Evolutionary conservation across 2,797 vertebrate genomes (phyloP).

Genomic region (Lacerta agilis): DNA sequence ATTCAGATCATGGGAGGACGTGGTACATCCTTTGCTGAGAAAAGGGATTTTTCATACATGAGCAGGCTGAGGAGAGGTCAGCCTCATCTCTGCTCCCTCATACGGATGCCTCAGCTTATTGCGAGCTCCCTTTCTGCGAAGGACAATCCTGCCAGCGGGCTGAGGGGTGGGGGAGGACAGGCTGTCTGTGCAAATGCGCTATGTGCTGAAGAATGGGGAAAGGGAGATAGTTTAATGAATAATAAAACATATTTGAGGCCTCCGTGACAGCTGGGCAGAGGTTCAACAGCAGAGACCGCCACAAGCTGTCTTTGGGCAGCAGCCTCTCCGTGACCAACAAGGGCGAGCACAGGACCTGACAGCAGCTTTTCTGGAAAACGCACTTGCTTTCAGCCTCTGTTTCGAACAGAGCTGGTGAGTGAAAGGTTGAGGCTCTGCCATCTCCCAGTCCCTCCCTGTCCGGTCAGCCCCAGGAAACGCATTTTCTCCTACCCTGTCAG

Average conservation of each 20-base stretch:
- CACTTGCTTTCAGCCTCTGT: not conserved
- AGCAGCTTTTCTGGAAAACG: slow-evolving; percentile 22
- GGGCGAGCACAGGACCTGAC: slow-evolving; percentile 25
- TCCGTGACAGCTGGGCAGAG: not conserved
- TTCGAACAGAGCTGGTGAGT: not conserved
- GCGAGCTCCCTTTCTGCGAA: not conserved
- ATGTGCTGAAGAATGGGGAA: not conserved
- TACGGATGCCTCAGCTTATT: not conserved
- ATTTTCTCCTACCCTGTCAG: not conserved
- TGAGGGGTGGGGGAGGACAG: not conserved
- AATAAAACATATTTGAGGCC: slow-evolving; percentile 28
- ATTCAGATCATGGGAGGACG: not conserved
- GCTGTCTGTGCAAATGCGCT: slow-evolving; percentile 14
- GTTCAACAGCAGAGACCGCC: not conserved
- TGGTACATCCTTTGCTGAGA: not conserved
- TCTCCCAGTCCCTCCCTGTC: not conserved
- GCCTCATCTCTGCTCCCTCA: not conserved
- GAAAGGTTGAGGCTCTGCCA: not conserved
- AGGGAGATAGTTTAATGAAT: slow-evolving; percentile 13
- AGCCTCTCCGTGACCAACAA: slow-evolving; percentile 35
- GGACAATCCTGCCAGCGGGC: not conserved
- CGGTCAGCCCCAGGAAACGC: not conserved
- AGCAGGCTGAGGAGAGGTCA: not conserved
- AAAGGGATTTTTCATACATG: not conserved
- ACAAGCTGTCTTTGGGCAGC: slow-evolving; percentile 27